A percentile compares a stretch with the other conserved stretches of the same genome.
phyloP scores from a whole-genome alignment of 2,797 vertebrate species.

The Rallus crepitans region DNA sequence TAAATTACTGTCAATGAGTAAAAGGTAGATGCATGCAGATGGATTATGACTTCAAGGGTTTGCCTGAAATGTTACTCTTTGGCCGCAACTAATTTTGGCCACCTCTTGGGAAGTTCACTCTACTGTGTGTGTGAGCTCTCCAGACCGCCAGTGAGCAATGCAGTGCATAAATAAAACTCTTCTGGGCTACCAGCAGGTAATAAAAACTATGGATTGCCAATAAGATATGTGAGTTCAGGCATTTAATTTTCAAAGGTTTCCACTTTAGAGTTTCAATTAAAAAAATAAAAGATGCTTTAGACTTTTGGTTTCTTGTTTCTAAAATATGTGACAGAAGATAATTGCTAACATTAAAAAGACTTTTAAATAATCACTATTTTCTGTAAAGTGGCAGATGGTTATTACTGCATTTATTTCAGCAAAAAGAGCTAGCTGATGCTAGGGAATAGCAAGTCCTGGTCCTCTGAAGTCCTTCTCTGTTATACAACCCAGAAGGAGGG shows the following conservation, averaged over 20 bases:
- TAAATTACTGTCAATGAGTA: not conserved
- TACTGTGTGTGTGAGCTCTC: not conserved
- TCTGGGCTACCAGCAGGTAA: not conserved
- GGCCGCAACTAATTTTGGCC: not conserved
- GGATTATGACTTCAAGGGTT: not conserved
- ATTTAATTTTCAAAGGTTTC: not conserved
- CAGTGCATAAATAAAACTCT: not conserved
- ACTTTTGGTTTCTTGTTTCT: not conserved
- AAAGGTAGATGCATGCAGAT: not conserved
- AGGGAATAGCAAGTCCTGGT: not conserved
- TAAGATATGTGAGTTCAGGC: not conserved
- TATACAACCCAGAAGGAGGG: not conserved
- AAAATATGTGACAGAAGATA: not conserved
- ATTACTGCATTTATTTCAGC: not conserved
- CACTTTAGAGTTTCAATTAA: not conserved
- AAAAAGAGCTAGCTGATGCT: not conserved
- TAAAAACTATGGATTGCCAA: not conserved
- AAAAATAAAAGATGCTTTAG: not conserved
- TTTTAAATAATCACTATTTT: not conserved
- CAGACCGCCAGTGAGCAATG: not conserved
- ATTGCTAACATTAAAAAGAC: not conserved
- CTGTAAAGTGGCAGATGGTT: not conserved
- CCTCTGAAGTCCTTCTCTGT: not conserved
- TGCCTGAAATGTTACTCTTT: not conserved
- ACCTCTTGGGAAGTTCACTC: not conserved